Conservation (phyloP, 2,113 vertebrate genomes). For the Percina caprodes region DNA sequence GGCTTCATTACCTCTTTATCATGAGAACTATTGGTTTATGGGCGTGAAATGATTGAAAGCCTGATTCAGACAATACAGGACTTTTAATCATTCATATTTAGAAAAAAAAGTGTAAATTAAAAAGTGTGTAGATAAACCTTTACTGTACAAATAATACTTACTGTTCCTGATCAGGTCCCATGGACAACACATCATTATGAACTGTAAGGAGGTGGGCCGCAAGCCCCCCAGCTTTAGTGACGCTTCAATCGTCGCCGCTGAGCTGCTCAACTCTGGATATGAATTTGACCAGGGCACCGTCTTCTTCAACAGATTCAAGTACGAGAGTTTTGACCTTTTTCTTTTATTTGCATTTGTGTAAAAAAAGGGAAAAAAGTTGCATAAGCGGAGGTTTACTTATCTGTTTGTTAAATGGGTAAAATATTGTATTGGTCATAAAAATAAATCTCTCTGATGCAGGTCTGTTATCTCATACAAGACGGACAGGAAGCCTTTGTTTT, state of each 20-base stretch:
- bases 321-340: background rate
- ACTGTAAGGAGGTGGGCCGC: conserved; percentile 94
- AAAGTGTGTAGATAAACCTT: background rate
- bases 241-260: conserved; percentile 90
- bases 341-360: background rate
- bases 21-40: background rate
- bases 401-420: background rate
- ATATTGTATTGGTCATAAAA: background rate
- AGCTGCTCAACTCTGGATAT: conserved; percentile 92
- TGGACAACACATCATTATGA: conserved; percentile 88
- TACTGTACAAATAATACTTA: fast-evolving
- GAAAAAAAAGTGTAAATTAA: background rate
- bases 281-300: conserved; percentile 95
- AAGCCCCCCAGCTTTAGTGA: conserved; percentile 94
- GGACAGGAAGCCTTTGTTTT: conserved; percentile 90
- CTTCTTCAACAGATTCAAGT: conserved; percentile 95
- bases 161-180: conserved; percentile 86
- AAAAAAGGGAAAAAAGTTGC: too few relatives aligned
- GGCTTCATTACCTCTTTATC: background rate
- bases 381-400: too few relatives aligned
- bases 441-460: conserved; percentile 76
- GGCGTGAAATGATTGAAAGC: background rate
- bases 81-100: too few relatives aligned
- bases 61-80: background rate
- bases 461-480: conserved; percentile 98